Conservation (phyloP, 2,888 invertebrate genomes). For the Euzophera pinguis region DNA sequence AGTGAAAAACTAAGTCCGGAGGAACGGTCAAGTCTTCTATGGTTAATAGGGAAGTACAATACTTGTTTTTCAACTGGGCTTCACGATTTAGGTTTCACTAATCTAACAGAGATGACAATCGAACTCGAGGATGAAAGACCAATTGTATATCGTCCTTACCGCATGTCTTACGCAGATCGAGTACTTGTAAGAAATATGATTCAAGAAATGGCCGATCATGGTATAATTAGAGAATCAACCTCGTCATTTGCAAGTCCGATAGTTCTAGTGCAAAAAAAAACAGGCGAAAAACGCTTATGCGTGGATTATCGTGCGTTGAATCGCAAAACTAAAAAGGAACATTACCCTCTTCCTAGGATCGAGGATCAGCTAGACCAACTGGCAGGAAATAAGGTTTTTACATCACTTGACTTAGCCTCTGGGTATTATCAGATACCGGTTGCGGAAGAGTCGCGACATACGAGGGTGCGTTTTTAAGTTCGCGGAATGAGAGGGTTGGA, state of each 20-base stretch:
- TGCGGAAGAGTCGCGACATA: no score
- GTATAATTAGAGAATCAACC: conserved; percentile 9
- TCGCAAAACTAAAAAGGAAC: conserved; percentile 10
- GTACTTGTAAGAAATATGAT: conserved; percentile 22
- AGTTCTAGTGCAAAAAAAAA: background rate
- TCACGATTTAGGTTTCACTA: conserved; percentile 21
- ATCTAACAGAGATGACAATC: conserved; percentile 20
- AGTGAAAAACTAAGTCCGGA: background rate
- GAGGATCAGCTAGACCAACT: conserved; percentile 9
- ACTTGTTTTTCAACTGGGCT: conserved; percentile 20
- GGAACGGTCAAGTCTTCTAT: no score
- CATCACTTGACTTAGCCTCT: conserved; percentile 1
- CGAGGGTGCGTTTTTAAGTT: no score
- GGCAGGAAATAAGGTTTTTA: conserved; percentile 21
- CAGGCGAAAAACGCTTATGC: conserved; percentile 14
- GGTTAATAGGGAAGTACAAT: background rate
- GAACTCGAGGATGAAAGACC: conserved; percentile 20
- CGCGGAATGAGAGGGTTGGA: no score
- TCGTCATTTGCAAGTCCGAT: conserved; percentile 16
- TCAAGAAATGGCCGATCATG: conserved; percentile 11
- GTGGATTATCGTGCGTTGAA: conserved; percentile 21
- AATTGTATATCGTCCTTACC: conserved; percentile 26
- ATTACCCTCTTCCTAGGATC: no score
- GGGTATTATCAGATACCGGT: no score
- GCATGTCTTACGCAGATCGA: conserved; percentile 16